phyloP scores from a whole-genome alignment of 2,797 vertebrate species.

The Mus spretus region DNA sequence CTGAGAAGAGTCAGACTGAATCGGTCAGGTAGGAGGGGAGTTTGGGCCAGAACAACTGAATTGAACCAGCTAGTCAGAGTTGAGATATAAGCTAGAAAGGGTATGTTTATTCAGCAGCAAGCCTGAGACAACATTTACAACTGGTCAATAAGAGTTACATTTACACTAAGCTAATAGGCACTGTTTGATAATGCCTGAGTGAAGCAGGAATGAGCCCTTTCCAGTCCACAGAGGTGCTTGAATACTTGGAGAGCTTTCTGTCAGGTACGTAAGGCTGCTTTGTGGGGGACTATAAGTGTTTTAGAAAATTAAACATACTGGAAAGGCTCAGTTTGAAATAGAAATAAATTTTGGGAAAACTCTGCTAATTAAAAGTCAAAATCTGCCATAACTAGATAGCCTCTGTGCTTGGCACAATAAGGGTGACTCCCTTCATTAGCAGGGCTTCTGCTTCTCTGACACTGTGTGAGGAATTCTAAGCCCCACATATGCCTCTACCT shows the following conservation, averaged over 20 bases:
- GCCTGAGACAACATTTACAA: neutral
- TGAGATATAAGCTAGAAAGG: neutral
- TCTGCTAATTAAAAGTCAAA: neutral
- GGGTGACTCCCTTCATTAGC: neutral
- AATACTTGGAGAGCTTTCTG: neutral
- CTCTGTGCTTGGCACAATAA: neutral
- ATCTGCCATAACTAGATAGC: neutral
- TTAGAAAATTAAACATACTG: conserved; percentile 49
- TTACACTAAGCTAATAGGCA: neutral
- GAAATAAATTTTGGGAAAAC: conserved; percentile 8
- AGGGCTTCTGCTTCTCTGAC: neutral
- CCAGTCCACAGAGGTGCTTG: neutral
- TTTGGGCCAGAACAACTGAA: neutral
- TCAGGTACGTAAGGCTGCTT: conserved; percentile 9
- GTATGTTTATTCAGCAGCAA: neutral
- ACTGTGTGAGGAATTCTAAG: neutral
- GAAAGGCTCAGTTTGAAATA: neutral
- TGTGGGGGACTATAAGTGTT: conserved; percentile 3
- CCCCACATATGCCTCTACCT: neutral
- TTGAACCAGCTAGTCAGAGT: neutral
- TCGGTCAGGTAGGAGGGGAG: neutral
- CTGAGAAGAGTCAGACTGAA: neutral
- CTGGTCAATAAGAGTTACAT: neutral
- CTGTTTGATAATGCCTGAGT: neutral
- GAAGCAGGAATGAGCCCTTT: neutral